Conservation (phyloP, 1,140 invertebrate genomes). For the Formica selysi region DNA sequence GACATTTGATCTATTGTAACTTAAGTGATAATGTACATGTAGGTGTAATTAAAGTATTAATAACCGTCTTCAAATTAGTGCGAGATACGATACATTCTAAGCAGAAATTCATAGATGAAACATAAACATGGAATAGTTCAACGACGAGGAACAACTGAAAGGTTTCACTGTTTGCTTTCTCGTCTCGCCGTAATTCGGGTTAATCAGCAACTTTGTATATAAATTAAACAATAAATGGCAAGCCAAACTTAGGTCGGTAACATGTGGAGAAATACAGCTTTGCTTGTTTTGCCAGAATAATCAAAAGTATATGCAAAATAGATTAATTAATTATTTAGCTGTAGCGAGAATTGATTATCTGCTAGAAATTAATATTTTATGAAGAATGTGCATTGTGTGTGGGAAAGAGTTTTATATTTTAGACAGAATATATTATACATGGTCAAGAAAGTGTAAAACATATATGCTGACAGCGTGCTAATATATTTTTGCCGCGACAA, state of each 20-base stretch:
- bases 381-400: not conserved
- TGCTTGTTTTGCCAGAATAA: not conserved
- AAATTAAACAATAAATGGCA: slow-evolving; percentile 41
- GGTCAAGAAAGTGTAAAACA: not conserved
- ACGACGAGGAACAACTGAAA: not conserved
- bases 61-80: slow-evolving; percentile 6
- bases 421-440: not conserved
- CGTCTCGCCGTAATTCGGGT: slow-evolving; percentile 54
- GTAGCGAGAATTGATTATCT: slow-evolving; percentile 12
- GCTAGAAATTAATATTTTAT: slow-evolving; percentile 18
- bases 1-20: not conserved
- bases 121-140: not conserved
- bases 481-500: not conserved
- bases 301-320: not conserved
- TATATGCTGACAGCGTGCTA: slow-evolving; percentile 16
- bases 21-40: not conserved
- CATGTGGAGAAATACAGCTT: slow-evolving; percentile 28
- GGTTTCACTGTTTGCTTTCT: slow-evolving; percentile 3
- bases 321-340: slow-evolving; percentile 36
- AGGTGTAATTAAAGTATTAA: slow-evolving; percentile 8
- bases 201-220: slow-evolving; percentile 51
- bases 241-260: slow-evolving; percentile 41
- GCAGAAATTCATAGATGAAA: slow-evolving; percentile 15
- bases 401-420: not conserved
- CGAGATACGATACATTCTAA: not conserved